phyloP scores from a whole-genome alignment of 2,113 vertebrate species.

The Myrmophylax atrothorax region DNA sequence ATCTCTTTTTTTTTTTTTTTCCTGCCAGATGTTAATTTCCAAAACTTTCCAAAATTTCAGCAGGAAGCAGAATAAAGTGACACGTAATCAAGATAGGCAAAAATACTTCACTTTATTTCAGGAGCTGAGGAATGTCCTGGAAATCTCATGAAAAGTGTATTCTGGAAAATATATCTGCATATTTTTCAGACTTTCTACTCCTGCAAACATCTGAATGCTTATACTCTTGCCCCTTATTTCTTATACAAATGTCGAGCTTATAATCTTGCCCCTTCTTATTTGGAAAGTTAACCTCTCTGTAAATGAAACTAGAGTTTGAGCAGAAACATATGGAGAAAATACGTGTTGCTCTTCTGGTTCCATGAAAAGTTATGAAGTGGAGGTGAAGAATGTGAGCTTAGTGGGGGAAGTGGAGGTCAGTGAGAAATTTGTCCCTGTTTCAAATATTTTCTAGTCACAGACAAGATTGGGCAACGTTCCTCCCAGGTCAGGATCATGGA shows the following conservation, averaged over 20 bases:
- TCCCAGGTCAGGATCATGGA: neutral
- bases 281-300: conserved; percentile 26
- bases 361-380: conserved; percentile 25
- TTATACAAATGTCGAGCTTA: neutral
- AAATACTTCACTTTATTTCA: neutral
- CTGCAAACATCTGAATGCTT: neutral
- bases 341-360: neutral
- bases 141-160: neutral
- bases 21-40: neutral
- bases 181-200: neutral
- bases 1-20: neutral
- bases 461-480: neutral
- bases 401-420: conserved; percentile 37
- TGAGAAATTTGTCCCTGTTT: conserved; percentile 49
- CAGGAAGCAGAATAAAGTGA: neutral
- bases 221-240: neutral
- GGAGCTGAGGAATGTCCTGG: neutral
- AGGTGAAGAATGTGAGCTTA: conserved; percentile 32
- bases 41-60: neutral
- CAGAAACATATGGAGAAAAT: conserved; percentile 56
- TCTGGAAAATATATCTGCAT: neutral
- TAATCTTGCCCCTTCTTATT: neutral
- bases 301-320: conserved; percentile 13
- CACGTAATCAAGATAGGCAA: neutral
- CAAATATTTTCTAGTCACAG: conserved; percentile 29